Evolutionary conservation across 2,113 vertebrate genomes (phyloP).

Genomic region (Megaceryle torquata): DNA sequence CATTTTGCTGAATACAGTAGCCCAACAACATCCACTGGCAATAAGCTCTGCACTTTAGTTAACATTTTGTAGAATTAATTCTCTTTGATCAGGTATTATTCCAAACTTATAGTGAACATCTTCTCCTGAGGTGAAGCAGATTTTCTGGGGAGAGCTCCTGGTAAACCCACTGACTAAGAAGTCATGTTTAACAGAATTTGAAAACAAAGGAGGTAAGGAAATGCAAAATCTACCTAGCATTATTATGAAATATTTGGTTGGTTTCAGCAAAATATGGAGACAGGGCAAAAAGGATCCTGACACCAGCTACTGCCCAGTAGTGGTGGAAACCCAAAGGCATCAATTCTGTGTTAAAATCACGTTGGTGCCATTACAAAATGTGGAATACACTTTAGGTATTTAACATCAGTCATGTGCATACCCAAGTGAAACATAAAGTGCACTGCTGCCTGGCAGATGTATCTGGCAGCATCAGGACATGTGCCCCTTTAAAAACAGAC

Average conservation of each 20-base stretch:
- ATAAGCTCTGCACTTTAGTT: not conserved
- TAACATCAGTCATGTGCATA: not conserved
- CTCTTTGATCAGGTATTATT: not conserved
- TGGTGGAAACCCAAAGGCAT: not conserved
- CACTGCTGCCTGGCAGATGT: not conserved
- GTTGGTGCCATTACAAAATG: not conserved
- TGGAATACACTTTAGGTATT: not conserved
- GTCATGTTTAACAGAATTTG: not conserved
- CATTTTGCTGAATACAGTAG: not conserved
- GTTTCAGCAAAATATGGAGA: not conserved
- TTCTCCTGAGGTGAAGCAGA: not conserved
- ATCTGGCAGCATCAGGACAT: not conserved
- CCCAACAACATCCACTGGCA: not conserved
- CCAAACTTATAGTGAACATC: not conserved
- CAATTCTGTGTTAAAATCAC: not conserved
- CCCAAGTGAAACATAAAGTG: not conserved
- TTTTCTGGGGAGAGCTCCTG: not conserved
- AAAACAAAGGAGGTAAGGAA: not conserved
- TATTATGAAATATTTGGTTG: not conserved
- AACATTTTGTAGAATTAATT: not conserved
- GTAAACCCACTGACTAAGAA: not conserved
- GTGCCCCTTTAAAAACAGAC: not conserved
- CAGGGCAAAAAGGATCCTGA: not conserved
- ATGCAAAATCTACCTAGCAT: not conserved
- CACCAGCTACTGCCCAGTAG: not conserved